A percentile compares a stretch with the other conserved stretches of the same genome.
phyloP scores from a whole-genome alignment of 1,140 invertebrate species.

The Stenopsyche tienmushanensis region DNA sequence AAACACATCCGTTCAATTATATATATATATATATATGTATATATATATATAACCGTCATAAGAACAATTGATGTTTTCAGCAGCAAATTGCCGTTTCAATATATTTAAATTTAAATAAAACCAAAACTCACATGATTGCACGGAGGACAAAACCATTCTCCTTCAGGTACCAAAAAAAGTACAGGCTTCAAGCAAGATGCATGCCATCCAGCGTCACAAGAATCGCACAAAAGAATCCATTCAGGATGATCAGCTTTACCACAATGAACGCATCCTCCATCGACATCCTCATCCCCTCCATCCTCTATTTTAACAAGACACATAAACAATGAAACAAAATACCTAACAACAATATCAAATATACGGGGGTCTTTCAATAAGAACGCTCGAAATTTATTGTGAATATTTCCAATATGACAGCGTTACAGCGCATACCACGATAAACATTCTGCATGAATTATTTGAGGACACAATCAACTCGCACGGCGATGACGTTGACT shows the following conservation, averaged over 20 bases:
- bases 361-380: too few relatives aligned
- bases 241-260: slow-evolving; percentile 89
- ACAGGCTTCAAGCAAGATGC: slow-evolving; percentile 89
- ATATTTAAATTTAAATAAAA: slow-evolving; percentile 39
- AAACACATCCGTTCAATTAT: neutral
- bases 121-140: slow-evolving; percentile 77
- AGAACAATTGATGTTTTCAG: neutral
- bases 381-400: too few relatives aligned
- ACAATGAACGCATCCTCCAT: slow-evolving; percentile 84
- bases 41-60: too few relatives aligned
- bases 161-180: slow-evolving; percentile 90
- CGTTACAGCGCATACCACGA: too few relatives aligned
- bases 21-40: neutral
- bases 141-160: slow-evolving; percentile 95
- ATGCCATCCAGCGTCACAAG: slow-evolving; percentile 93
- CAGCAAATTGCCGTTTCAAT: too few relatives aligned
- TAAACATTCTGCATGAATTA: too few relatives aligned
- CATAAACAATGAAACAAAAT: neutral
- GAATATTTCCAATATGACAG: neutral
- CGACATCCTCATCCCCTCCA: slow-evolving; percentile 54
- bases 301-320: slow-evolving; percentile 46
- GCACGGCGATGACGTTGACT: too few relatives aligned
- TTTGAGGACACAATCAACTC: too few relatives aligned
- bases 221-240: slow-evolving; percentile 93
- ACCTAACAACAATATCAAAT: neutral